These are phyloP conservation scores for Resseliella maxima DNA, from an alignment of 2,888 invertebrate species.

Conservation along the genomic window DNA sequence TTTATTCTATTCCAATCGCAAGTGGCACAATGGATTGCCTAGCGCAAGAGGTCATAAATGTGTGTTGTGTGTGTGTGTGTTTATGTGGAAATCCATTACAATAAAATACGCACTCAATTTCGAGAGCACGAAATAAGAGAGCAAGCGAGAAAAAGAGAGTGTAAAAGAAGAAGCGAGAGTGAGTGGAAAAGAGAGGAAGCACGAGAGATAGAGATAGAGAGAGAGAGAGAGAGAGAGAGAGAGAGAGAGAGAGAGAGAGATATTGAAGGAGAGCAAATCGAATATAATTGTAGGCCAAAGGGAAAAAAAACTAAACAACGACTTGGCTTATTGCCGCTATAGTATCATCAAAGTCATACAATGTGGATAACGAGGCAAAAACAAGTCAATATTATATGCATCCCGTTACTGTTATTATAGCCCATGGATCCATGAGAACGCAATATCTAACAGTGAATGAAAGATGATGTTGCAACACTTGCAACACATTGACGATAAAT, in stretches of 20 bases:
- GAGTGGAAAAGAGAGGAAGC: no score
- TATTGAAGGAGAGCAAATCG: neutral
- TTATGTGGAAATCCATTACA: slow-evolving; percentile 50
- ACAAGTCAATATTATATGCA: slow-evolving; percentile 39
- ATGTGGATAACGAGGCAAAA: slow-evolving; percentile 46
- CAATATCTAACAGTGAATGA: slow-evolving; percentile 28
- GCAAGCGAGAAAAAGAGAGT: neutral
- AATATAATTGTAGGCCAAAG: slow-evolving; percentile 48
- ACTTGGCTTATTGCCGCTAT: neutral
- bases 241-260: neutral
- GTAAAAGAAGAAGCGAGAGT: no score
- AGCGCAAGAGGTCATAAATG: slow-evolving; percentile 22
- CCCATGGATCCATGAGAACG: slow-evolving; percentile 42
- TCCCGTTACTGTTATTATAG: slow-evolving; percentile 48
- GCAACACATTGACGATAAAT: slow-evolving; percentile 4
- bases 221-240: neutral
- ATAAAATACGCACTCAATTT: slow-evolving; percentile 31
- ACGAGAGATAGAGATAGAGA: neutral
- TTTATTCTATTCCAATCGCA: neutral
- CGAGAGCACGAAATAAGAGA: neutral
- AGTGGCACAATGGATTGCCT: neutral
- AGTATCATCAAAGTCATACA: neutral
- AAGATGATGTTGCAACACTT: slow-evolving; percentile 19
- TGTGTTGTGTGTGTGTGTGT: neutral
- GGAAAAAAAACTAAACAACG: neutral